Evolutionary conservation across 1,140 invertebrate genomes (phyloP).

Genomic region (Bombus pyrosoma): DNA sequence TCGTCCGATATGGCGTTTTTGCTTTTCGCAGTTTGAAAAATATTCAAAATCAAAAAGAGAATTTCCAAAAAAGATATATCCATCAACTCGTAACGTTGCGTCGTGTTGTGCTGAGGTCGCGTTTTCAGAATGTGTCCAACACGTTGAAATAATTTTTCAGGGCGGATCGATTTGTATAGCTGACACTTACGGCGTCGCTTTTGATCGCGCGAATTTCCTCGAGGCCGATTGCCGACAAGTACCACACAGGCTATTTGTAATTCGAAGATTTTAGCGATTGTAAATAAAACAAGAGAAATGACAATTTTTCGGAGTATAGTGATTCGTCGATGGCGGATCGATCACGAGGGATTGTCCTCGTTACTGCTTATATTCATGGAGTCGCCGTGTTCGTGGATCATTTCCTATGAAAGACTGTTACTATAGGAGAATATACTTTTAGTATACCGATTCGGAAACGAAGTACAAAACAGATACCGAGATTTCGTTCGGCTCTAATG

Average conservation of each 20-base stretch:
- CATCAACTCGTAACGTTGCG: background rate
- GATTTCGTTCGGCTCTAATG: background rate
- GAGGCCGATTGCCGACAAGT: background rate
- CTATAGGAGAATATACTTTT: conserved; percentile 2
- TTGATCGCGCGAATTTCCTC: background rate
- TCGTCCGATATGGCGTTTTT: background rate
- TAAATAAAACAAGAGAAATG: background rate
- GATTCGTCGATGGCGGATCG: background rate
- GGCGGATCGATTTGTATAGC: background rate
- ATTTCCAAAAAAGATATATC: background rate
- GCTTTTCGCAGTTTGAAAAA: background rate
- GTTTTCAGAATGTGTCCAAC: background rate
- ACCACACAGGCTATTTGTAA: background rate
- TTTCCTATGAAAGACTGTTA: conserved; percentile 14
- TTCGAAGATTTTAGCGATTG: conserved; percentile 11
- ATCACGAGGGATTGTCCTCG: background rate
- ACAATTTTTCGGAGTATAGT: background rate
- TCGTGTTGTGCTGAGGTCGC: conserved; percentile 40
- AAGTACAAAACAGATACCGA: background rate
- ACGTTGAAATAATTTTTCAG: background rate
- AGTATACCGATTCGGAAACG: background rate
- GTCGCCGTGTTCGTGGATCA: background rate
- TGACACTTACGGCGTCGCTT: background rate
- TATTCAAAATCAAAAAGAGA: background rate
- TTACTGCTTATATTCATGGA: background rate